Evolutionary conservation across 2,797 vertebrate genomes (phyloP).

Genomic region (Lagorchestes hirsutus): DNA sequence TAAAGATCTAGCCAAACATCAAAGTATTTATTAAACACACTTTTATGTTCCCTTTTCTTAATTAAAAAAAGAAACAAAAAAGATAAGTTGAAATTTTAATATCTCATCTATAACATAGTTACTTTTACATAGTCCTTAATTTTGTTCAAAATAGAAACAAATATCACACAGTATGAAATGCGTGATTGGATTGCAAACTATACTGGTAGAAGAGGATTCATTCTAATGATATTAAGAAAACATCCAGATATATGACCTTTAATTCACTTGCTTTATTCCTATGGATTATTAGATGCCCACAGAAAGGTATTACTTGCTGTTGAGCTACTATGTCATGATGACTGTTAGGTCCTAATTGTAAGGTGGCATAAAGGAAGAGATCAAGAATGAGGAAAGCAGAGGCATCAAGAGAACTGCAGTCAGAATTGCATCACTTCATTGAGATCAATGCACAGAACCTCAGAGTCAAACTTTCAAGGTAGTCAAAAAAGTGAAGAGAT

Average conservation of each 20-base stretch:
- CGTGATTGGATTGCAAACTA: not conserved
- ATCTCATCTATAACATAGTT: not conserved
- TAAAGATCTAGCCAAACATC: not conserved
- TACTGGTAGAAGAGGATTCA: not conserved
- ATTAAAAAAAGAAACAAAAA: not conserved
- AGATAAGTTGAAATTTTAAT: not conserved
- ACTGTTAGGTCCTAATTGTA: not conserved
- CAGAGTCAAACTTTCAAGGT: not conserved
- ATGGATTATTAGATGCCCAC: not conserved
- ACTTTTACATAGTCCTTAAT: not conserved
- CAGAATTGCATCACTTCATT: not conserved
- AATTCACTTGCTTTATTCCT: not conserved
- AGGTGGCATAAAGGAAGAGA: not conserved
- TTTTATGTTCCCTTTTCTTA: not conserved
- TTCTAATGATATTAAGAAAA: not conserved
- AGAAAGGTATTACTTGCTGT: not conserved
- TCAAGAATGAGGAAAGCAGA: not conserved
- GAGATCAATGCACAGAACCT: not conserved
- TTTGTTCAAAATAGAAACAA: not conserved
- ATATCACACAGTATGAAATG: not conserved
- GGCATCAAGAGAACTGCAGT: not conserved
- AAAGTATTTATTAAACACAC: not conserved
- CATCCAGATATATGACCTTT: not conserved
- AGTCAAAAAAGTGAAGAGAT: not conserved
- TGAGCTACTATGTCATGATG: not conserved